Evolutionary conservation across 2,888 invertebrate species (phyloP), one percentile per base, ranked within the genome.

Genomic region (Nymphalis polychloros): DNA sequence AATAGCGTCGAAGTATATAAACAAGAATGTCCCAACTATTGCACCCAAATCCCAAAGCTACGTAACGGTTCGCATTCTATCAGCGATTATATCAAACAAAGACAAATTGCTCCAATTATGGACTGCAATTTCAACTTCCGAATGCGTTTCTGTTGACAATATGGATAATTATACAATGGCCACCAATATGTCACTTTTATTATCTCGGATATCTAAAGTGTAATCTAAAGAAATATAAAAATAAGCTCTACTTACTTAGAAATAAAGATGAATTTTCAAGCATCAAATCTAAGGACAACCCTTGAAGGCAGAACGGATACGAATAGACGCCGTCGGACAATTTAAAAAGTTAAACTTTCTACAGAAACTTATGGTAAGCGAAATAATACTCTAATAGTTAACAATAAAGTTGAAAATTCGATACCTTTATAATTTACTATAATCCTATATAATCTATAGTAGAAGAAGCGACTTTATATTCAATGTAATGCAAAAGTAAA

Each of bases 111-210:
- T 70, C 68, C 71, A 75, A 77, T 77, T 75, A 74, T 72, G 62
- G 67, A 65, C 64, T 69, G 73, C 77, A 74, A 75, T 76, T 74
- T 63, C 48, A 50, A 73, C 75, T 77, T 78, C 78, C 76, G 76
- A 71, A 70, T 35, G 66, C 76, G 71, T 74, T 73, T 73, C 67
- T 71, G 69, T 68, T 72, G 73, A 77, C 77, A 78, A 78, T 77
- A 76, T 69, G 70, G 67, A 72, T 77, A 78, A 76, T 76, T 76
- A 73, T 74, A 73, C 73, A 75, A 73, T 72, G 67, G 72, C 68
- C 64, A 65, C 70, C 72, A 73, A 77, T 77, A 73, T 74, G 75
- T 76, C 77, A 78, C 69, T 77, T 78, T 75, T 76, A 75, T 77
- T 72, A 72, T 59, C 63, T 57, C 41, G 41, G 41, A 57, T 57